phyloP scores from a whole-genome alignment of 2,797 vertebrate genomes.

The Varecia variegata region DNA sequence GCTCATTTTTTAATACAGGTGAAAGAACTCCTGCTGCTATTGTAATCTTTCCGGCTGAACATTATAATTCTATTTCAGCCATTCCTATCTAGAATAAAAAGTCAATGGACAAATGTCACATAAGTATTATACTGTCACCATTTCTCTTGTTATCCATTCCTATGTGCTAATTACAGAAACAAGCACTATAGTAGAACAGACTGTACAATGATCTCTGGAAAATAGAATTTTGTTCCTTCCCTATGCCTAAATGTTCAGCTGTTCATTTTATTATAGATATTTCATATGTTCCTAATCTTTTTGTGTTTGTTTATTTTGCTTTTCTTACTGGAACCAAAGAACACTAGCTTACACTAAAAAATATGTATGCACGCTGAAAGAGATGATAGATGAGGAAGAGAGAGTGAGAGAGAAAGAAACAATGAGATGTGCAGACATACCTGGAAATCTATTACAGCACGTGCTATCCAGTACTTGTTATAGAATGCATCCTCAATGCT shows the following conservation, averaged over 20 bases:
- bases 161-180: background rate
- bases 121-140: background rate
- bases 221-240: background rate
- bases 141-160: background rate
- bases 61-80: background rate
- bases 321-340: background rate
- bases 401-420: background rate
- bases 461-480: no score
- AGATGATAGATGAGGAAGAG: background rate
- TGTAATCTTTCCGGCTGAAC: background rate
- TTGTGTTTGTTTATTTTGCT: background rate
- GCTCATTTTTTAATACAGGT: background rate
- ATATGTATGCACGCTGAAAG: background rate
- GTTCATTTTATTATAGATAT: background rate
- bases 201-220: background rate
- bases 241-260: background rate
- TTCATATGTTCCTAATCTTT: background rate
- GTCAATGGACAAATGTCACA: background rate
- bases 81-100: background rate
- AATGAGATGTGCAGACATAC: background rate
- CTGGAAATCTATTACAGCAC: background rate
- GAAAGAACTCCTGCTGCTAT: background rate
- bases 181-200: background rate
- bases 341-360: background rate
- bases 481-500: background rate